These are phyloP conservation scores for Amphiura filiformis DNA, from an alignment of 35 echinoderm and acorn worm species.

Conservation along the genomic window DNA sequence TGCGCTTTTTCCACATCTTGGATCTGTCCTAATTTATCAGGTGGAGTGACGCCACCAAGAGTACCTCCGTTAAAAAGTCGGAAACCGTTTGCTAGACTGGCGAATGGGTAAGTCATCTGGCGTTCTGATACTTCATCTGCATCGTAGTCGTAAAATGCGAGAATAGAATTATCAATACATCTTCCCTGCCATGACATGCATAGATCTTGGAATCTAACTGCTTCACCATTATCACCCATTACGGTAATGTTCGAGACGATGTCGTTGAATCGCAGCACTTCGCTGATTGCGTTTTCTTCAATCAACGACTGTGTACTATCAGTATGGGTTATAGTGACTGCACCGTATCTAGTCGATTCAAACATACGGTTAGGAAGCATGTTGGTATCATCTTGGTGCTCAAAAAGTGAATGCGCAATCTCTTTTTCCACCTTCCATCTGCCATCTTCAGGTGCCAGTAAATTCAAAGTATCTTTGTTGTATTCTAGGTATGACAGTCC, in stretches of 20 bases:
- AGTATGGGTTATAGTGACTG: neutral
- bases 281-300: neutral
- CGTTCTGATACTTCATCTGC: neutral
- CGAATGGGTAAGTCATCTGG: neutral
- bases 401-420: slow-evolving; percentile 25
- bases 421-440: slow-evolving; percentile 28
- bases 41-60: slow-evolving; percentile 1
- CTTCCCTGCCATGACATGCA: slow-evolving; percentile 7
- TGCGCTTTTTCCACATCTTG: neutral
- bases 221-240: neutral
- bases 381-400: neutral
- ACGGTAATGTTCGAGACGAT: neutral
- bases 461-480: slow-evolving; percentile 14
- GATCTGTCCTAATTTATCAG: neutral
- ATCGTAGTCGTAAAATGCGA: neutral
- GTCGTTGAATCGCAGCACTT: neutral
- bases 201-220: neutral
- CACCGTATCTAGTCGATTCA: neutral
- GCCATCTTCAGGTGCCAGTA: slow-evolving; percentile 39
- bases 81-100: neutral
- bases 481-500: slow-evolving; percentile 39
- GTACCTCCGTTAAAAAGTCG: neutral
- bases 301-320: neutral
- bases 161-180: slow-evolving; percentile 24
- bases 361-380: neutral